A percentile compares a stretch with the other conserved stretches of the same genome.
Evolutionary conservation across 2,888 invertebrate genomes (phyloP).

Genomic region (Embidobia sp.): DNA sequence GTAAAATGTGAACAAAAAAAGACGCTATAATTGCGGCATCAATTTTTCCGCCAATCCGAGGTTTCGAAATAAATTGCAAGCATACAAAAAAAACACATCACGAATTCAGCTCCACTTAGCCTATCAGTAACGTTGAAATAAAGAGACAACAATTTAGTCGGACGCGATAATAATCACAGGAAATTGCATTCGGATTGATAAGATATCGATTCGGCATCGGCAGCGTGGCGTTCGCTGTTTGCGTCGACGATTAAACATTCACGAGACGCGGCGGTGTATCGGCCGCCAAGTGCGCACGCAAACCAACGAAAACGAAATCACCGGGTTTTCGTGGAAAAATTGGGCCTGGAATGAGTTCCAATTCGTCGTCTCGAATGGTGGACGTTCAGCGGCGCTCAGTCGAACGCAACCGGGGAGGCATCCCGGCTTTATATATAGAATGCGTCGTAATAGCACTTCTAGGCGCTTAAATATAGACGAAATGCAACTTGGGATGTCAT

Average conservation of each 20-base stretch:
- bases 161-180: slow-evolving; percentile 29
- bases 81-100: too few species aligned
- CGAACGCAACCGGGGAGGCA: slow-evolving; percentile 66
- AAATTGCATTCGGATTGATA: slow-evolving; percentile 43
- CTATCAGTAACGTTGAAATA: slow-evolving; percentile 18
- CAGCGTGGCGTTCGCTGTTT: neutral
- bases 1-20: too few species aligned
- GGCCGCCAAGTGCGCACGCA: slow-evolving; percentile 4
- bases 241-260: slow-evolving; percentile 7
- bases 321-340: slow-evolving; percentile 36
- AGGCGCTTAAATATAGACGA: slow-evolving; percentile 77
- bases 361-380: slow-evolving; percentile 39
- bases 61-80: too few species aligned
- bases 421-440: slow-evolving; percentile 75
- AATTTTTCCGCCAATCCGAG: too few species aligned
- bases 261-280: neutral
- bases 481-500: slow-evolving; percentile 74
- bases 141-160: slow-evolving; percentile 16
- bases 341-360: slow-evolving; percentile 30
- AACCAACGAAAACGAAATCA: slow-evolving; percentile 20
- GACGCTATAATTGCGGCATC: too few species aligned
- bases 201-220: slow-evolving; percentile 26
- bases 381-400: slow-evolving; percentile 57
- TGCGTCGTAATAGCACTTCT: slow-evolving; percentile 71
- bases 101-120: too few species aligned